These are phyloP conservation scores for Ichneumon xanthorius DNA, from an alignment of 2,888 invertebrate genomes.

Conservation along the genomic window DNA sequence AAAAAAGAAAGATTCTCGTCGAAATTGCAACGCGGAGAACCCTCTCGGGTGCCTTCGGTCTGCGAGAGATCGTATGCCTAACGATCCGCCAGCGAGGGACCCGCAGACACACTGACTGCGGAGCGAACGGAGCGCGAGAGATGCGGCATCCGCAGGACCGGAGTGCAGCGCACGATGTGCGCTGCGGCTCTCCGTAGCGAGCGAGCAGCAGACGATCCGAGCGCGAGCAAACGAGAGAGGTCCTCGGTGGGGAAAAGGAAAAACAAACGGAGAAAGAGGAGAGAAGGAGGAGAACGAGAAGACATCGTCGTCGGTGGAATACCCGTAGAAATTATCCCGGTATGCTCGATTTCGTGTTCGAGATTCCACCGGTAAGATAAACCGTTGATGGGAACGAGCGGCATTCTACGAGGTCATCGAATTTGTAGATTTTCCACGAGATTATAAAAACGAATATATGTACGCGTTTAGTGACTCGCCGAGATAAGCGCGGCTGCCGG, in stretches of 20 bases:
- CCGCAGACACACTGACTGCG: constrained; percentile 55
- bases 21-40: constrained; percentile 57
- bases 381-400: constrained; percentile 59
- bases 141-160: constrained; percentile 61
- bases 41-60: constrained; percentile 32
- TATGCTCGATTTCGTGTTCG: constrained; percentile 69
- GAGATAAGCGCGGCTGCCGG: constrained; percentile 47
- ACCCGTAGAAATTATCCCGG: constrained; percentile 65
- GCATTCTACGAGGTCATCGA: constrained; percentile 69
- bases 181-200: constrained; percentile 1
- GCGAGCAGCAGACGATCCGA: constrained; percentile 34
- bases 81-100: constrained; percentile 61
- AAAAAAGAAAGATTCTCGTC: constrained; percentile 5
- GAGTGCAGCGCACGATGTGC: constrained; percentile 28
- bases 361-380: constrained; percentile 66
- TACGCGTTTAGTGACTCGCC: constrained; percentile 53
- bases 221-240: constrained; percentile 38
- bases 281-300: constrained; percentile 9
- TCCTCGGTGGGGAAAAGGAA: constrained; percentile 15
- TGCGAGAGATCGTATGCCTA: constrained; percentile 48
- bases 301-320: constrained; percentile 49
- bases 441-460: constrained; percentile 56
- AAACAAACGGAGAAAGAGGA: constrained; percentile 31
- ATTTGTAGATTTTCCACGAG: constrained; percentile 66
- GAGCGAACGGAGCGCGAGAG: constrained; percentile 34